These are phyloP conservation scores for Ophioninae sp. DNA, from an alignment of 2,888 invertebrate species.

Conservation along the genomic window DNA sequence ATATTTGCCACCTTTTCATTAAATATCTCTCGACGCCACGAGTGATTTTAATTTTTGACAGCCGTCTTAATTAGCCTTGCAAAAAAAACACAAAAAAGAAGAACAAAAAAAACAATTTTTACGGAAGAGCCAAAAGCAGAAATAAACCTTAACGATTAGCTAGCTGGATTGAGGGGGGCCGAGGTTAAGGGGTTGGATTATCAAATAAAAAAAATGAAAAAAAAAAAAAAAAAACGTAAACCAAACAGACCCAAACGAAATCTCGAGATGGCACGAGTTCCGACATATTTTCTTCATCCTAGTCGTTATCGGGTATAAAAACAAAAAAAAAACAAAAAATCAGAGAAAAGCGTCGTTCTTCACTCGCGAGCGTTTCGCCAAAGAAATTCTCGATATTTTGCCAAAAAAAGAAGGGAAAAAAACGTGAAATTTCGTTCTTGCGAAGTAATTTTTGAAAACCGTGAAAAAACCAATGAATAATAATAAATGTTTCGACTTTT, in stretches of 20 bases:
- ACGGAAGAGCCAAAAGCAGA: constrained; percentile 7
- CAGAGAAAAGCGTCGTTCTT: neutral
- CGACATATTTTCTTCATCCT: constrained; percentile 63
- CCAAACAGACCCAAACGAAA: constrained; percentile 75
- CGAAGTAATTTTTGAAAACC: too few species aligned
- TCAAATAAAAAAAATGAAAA: too few species aligned
- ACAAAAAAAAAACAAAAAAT: constrained; percentile 5
- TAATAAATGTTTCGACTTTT: neutral
- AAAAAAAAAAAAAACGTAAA: too few species aligned
- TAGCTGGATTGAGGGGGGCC: constrained; percentile 80
- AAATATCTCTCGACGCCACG: too few species aligned
- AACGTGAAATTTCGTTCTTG: neutral
- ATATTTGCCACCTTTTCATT: too few species aligned
- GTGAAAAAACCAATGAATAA: too few species aligned
- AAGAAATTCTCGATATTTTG: neutral
- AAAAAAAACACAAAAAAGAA: too few species aligned
- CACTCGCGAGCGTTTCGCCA: neutral
- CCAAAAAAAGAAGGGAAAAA: neutral
- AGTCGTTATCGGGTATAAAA: neutral
- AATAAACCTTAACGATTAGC: constrained; percentile 58
- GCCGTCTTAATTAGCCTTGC: too few species aligned
- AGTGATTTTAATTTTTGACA: too few species aligned
- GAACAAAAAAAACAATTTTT: neutral
- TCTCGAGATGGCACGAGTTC: constrained; percentile 72
- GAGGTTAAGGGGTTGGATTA: constrained; percentile 77